Evolutionary conservation across 2,888 invertebrate genomes (phyloP).

Genomic region (Brachypalpus laphriformis): DNA sequence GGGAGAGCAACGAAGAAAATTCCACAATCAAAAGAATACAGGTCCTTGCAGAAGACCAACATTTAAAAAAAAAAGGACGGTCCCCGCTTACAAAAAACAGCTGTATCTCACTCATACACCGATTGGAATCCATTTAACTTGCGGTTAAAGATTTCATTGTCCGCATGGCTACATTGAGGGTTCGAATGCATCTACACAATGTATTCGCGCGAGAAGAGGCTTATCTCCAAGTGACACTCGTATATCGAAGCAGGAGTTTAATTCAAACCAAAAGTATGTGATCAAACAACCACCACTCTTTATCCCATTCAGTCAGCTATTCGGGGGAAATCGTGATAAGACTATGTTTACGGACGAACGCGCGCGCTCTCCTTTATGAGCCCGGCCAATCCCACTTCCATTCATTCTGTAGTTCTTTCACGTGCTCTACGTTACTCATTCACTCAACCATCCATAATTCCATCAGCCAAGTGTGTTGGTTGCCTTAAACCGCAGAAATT

Average conservation of each 20-base stretch:
- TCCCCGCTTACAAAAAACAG: slow-evolving; percentile 8
- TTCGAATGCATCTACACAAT: slow-evolving; percentile 19
- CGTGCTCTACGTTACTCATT: slow-evolving; percentile 25
- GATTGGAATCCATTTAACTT: slow-evolving; percentile 51
- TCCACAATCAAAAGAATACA: slow-evolving; percentile 28
- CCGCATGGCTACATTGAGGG: slow-evolving; percentile 7
- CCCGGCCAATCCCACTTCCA: slow-evolving; percentile 42
- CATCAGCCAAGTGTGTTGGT: slow-evolving; percentile 20
- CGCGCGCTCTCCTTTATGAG: slow-evolving; percentile 14
- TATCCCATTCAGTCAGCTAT: slow-evolving; percentile 31
- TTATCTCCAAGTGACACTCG: slow-evolving; percentile 65
- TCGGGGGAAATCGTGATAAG: slow-evolving; percentile 61
- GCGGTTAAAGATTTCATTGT: slow-evolving; percentile 58
- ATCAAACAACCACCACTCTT: slow-evolving; percentile 31
- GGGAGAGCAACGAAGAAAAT: background rate
- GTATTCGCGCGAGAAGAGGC: slow-evolving; percentile 29
- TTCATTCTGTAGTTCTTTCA: background rate
- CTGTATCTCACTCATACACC: slow-evolving; percentile 26
- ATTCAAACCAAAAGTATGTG: slow-evolving; percentile 2
- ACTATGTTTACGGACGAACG: slow-evolving; percentile 64
- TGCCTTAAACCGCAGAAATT: slow-evolving; percentile 29
- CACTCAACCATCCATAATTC: slow-evolving; percentile 19
- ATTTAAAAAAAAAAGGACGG: background rate
- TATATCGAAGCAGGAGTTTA: slow-evolving; percentile 1
- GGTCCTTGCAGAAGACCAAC: slow-evolving; percentile 29